Conservation (phyloP, 2,888 invertebrate genomes). For the Leptopilina drosophilae region DNA sequence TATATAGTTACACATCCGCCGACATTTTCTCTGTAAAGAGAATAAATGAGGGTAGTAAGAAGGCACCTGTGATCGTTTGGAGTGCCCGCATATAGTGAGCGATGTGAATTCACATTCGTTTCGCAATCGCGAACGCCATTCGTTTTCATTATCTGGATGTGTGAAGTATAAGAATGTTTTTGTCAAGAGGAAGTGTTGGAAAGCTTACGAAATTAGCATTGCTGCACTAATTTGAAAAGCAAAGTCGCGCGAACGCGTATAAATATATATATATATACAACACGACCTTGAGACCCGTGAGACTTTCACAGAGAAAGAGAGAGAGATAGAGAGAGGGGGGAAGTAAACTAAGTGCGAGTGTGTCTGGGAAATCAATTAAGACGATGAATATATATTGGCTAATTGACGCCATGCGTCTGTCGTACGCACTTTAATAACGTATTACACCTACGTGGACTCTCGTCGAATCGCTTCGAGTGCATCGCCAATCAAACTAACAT, state of each 20-base stretch:
- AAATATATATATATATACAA: not conserved
- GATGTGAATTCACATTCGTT: constrained; percentile 33
- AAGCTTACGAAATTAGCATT: constrained; percentile 35
- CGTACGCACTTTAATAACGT: constrained; percentile 67
- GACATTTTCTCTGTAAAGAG: not conserved
- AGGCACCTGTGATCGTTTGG: constrained; percentile 16
- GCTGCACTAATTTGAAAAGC: constrained; percentile 40
- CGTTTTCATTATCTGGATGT: constrained; percentile 26
- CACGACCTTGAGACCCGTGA: constrained; percentile 44
- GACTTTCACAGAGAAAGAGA: constrained; percentile 35
- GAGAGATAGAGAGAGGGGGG: not conserved
- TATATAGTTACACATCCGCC: constrained; percentile 4
- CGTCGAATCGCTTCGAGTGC: constrained; percentile 63
- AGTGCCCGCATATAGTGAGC: constrained; percentile 29
- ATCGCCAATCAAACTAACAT: constrained; percentile 2
- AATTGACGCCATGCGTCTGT: constrained; percentile 64
- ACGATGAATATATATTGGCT: constrained; percentile 72
- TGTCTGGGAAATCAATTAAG: constrained; percentile 68
- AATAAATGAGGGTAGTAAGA: constrained; percentile 14
- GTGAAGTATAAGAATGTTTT: constrained; percentile 1
- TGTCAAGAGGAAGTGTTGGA: constrained; percentile 25
- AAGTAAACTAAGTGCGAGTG: not conserved
- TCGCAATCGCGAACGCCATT: constrained; percentile 22
- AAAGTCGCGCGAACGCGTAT: constrained; percentile 35
- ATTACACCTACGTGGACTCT: constrained; percentile 60